Percentiles rank a stretch among this genome's conserved stretches.
phyloP scores from a whole-genome alignment of 2,113 vertebrate species.

The Zosterops hypoxanthus region DNA sequence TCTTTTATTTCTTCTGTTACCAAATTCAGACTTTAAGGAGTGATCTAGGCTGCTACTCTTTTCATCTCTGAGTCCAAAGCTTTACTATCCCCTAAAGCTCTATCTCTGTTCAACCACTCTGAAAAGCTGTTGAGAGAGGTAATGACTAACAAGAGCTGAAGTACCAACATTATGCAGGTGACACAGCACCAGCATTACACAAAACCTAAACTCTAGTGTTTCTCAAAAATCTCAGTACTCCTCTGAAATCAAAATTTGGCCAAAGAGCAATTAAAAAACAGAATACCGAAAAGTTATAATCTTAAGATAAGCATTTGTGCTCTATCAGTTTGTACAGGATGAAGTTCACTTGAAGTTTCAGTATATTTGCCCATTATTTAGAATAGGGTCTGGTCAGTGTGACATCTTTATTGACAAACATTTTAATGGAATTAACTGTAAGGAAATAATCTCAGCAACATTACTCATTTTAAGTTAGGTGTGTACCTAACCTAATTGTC shows the following conservation, averaged over 20 bases:
- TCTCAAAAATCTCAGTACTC: constrained; percentile 7
- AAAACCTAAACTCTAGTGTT: neutral
- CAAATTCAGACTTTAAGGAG: neutral
- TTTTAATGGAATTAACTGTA: neutral
- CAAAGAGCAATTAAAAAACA: neutral
- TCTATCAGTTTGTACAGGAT: neutral
- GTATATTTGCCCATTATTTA: neutral
- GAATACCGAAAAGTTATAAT: neutral
- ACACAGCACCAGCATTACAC: neutral
- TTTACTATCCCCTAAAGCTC: neutral
- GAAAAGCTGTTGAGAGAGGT: neutral
- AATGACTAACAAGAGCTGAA: neutral
- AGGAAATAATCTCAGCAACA: neutral
- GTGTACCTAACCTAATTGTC: neutral
- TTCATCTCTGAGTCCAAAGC: neutral
- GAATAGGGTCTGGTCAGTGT: neutral
- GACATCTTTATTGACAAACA: neutral
- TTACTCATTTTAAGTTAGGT: neutral
- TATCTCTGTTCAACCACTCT: neutral
- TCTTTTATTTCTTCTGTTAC: neutral
- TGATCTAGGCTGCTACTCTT: neutral
- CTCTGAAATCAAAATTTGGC: neutral
- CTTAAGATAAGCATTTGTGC: neutral
- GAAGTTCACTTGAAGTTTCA: neutral
- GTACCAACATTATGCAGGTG: neutral